Base-by-base conservation (phyloP, 2,797 vertebrate species). In the Ibycter americanus region DNA sequence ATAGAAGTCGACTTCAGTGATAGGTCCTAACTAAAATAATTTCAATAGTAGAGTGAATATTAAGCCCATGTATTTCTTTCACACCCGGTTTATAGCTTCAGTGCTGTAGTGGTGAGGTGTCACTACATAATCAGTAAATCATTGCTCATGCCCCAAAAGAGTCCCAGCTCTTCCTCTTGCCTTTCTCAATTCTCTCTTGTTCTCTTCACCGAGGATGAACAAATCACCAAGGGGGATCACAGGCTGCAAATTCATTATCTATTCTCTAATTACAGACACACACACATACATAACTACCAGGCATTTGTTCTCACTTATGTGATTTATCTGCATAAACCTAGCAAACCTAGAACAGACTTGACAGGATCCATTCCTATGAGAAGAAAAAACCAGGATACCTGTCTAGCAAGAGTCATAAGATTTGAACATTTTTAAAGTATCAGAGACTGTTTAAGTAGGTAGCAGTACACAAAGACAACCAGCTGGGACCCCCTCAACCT, bases 181-280 rank as follows among this genome's bases (percentile, higher is more conserved):
- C 21, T 90, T 88, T 21, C 9, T 93, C n/a, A 91, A 17, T 58
- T 82, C 62, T 73, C 42, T 80, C 40, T 74, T 82, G 8, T 74
- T 89, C 32, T 59, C 52, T 92, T 89, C 62, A 77, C 34, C 32
- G 15, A 80, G 20, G 31, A 84, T 82, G n/a, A 90, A 9, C 11
- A 83, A 70, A 81, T 74, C 82, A 63, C 20, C 85, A 90, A 73
- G 77, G 86, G 90, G 84, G 4, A 72, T 59, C 42, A 91, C 58
- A 44, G 20, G 7, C 38, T 92, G n/a, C n/a, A 94, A 90, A 90
- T 58, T 95, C 77, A 84, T 93, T 84, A 90, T 79, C 58, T 90
- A 32, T 54, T 89, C 38, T 79, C 51, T 96, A 92, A 91, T 94
- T 94, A 81, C 49, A 84, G 49, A 47, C 40, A 93, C 18, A 70